Base-by-base conservation (phyloP, 2,888 invertebrate genomes). In the Volucella bombylans region DNA sequence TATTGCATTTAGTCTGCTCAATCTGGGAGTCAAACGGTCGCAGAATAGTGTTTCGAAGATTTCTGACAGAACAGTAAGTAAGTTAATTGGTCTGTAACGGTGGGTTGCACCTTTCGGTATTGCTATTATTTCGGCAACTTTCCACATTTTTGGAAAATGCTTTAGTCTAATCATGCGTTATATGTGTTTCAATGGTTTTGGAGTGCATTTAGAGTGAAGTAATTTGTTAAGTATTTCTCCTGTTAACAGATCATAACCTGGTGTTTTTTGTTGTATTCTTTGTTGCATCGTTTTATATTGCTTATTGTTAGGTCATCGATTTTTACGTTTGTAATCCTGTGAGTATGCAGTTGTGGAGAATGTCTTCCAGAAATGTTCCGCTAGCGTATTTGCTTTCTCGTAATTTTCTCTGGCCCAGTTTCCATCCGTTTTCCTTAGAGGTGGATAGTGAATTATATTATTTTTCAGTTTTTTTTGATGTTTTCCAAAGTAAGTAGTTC, bases 211-310 rank as follows among this genome's bases (percentile, higher is more conserved):
- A n/a, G n/a, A n/a, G n/a, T 11, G 23, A 52, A 23, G 52, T 18
- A 52, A 23, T 52, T 52, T 52, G 52, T 52, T 18, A 3, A 23
- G 18, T 23, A 52, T 52, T 52, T 52, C 52, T 18, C 23, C 52
- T 12, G 52, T 52, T 52, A 52, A 6, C 15, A 52, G 52, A 52
- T 52, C 52, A 52, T 52, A 52, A 23, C 31, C 31, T 10, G 12
- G n/a, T 23, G 12, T 54, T 54, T 54, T 54, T 54, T 23, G 12
- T 54, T 54, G 31, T 54, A 31, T 12, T 38, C 31, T 18, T 54
- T 54, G 38, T 54, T 23, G 2, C 18, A 54, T 54, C 54, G 31
- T 31, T 54, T 54, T 54, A 23, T 54, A 38, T 54, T 38, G 38
- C 12, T 54, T 54, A 31, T 54, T 54, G 54, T 23, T 23, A 54